Evolutionary conservation across 1,140 invertebrate species (phyloP).

Genomic region (Aphis craccivora): DNA sequence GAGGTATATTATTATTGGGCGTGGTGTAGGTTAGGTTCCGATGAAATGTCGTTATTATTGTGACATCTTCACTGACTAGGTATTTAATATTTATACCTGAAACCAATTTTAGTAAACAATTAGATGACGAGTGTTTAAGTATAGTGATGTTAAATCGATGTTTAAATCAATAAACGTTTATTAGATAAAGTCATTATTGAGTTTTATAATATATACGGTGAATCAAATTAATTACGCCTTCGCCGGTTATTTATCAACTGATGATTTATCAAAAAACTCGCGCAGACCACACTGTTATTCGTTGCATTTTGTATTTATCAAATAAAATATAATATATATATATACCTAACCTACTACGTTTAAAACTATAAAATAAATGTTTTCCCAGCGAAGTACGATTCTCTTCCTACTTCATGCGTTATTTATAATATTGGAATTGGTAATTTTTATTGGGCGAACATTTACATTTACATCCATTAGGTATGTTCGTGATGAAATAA

Average conservation of each 20-base stretch:
- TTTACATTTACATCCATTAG: neutral
- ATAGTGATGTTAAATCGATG: neutral
- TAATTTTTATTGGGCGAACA: neutral
- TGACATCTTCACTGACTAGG: neutral
- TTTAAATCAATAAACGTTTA: neutral
- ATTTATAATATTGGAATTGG: neutral
- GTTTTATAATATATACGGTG: neutral
- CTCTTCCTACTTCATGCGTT: no score
- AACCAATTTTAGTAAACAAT: neutral
- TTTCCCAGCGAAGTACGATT: neutral
- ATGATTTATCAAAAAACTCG: neutral
- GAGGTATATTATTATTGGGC: neutral
- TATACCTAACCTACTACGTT: no score
- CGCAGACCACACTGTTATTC: neutral
- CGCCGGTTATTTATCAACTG: rapidly evolving
- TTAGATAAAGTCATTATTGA: neutral
- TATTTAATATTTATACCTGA: neutral
- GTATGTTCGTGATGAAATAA: neutral
- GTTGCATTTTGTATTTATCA: neutral
- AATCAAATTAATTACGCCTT: neutral
- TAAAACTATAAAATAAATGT: neutral
- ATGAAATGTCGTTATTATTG: neutral
- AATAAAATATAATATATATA: neutral
- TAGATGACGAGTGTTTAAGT: neutral
- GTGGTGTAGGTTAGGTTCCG: no score